phyloP scores from a whole-genome alignment of 2,888 invertebrate genomes.

The Lithophane leautieri region DNA sequence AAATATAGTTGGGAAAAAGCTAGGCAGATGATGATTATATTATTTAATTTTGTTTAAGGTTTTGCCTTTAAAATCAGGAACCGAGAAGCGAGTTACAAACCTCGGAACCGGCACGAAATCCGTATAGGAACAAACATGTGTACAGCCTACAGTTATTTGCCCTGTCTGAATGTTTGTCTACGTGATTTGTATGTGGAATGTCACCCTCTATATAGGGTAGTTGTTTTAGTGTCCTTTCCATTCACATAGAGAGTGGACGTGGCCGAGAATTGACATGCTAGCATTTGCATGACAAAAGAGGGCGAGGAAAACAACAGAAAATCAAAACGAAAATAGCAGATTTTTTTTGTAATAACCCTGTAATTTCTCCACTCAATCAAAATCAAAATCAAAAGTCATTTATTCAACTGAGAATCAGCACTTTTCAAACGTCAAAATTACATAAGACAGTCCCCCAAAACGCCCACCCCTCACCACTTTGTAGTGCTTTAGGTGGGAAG shows the following conservation, averaged over 20 bases:
- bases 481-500: too few species aligned
- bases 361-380: not conserved
- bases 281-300: conserved; percentile 6
- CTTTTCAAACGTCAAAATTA: too few species aligned
- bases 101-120: conserved; percentile 28
- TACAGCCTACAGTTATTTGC: conserved; percentile 43
- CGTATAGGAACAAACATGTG: conserved; percentile 40
- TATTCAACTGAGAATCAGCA: too few species aligned
- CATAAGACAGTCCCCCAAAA: too few species aligned
- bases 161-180: conserved; percentile 41
- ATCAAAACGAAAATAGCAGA: not conserved
- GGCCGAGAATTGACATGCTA: not conserved
- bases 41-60: too few species aligned
- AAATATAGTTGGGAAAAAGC: too few species aligned
- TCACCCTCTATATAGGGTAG: conserved; percentile 2
- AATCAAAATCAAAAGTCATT: too few species aligned
- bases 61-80: too few species aligned
- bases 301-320: not conserved
- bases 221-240: conserved; percentile 18
- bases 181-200: conserved; percentile 49
- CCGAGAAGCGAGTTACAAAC: not conserved
- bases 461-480: too few species aligned
- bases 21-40: too few species aligned
- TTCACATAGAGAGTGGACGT: conserved; percentile 18
- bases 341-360: not conserved